Evolutionary conservation across 1,140 invertebrate species (phyloP), one percentile per base, ranked within the genome.

Genomic region (Hyphantria cunea): DNA sequence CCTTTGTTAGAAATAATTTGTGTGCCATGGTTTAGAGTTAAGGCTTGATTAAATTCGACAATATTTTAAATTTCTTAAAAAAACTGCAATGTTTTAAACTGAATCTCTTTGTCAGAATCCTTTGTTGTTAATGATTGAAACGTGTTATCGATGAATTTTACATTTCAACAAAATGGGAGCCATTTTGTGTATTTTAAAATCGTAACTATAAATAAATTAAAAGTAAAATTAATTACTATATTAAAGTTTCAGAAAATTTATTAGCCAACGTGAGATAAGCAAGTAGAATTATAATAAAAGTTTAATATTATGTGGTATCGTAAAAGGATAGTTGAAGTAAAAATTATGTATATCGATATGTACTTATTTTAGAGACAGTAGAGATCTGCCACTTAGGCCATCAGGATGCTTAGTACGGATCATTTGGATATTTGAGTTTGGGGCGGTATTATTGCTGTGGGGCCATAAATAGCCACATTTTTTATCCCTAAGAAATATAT

Each of bases 211-310:
- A 45, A 61, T 55, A 52, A 60, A 58, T 61, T 34, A 45, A 49
- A 52, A 13, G 34, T 62, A 62, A 50, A 37, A 39, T 61, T 60
- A 67, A 71, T 64, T 54, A 64, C 34, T 62, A 65, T 81, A 74
- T 84, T 76, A 81, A 84, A 78, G 71, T 86, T 85, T 89, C 82
- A 80, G 74, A 86, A 85, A 65, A 85, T 87, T 89, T 87, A 87
- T 85, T 87, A 89, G 78, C 78, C 80, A 82, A 84, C 79, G 76
- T 83, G 75, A 77, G 59, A 68, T 89, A 89, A 81, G 74, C 56
- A 68, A 68, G 82, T 87, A 87, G 84, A 42, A 56, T 52, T 67
- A 62, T 37, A 17, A 62, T 62, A 39, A 53, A 53, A 53, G 13
- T 62, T 62, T 79, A 67, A 76, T 74, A 74, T 76, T 72, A 72